Conservation (phyloP, 2,797 vertebrate species). For the Chaetodon trifasciatus region DNA sequence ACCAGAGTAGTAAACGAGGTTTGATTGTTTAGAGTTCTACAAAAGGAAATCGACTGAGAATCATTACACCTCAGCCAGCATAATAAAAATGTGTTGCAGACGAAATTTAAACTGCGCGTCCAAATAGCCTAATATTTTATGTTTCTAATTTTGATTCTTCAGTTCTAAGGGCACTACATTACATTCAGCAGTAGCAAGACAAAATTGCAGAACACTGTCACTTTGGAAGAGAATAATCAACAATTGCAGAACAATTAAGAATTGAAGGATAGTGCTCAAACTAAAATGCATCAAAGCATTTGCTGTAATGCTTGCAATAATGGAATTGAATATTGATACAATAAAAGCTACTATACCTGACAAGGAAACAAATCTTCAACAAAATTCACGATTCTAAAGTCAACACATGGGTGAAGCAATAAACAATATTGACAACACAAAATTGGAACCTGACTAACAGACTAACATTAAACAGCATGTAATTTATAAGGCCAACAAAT, state of each 20-base stretch:
- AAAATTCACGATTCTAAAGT: not conserved
- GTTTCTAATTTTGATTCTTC: not conserved
- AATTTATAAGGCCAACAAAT: not conserved
- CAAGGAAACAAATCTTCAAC: not conserved
- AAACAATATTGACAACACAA: not conserved
- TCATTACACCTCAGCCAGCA: not conserved
- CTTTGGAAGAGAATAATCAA: not conserved
- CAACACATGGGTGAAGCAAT: not conserved
- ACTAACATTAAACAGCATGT: not conserved
- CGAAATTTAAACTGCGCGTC: not conserved
- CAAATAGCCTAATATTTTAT: not conserved
- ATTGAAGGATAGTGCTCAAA: not conserved
- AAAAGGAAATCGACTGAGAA: conserved; percentile 4
- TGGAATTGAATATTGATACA: not conserved
- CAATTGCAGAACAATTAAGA: not conserved
- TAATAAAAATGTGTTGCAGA: not conserved
- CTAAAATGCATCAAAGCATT: not conserved
- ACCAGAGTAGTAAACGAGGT: not conserved
- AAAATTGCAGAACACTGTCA: conserved; percentile 2
- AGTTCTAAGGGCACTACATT: not conserved
- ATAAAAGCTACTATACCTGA: not conserved
- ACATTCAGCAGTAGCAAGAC: not conserved
- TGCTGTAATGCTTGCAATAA: not conserved
- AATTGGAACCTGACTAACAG: not conserved
- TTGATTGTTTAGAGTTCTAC: not conserved